Base-by-base conservation (phyloP, 1,140 invertebrate genomes). In the Arion vulgaris region DNA sequence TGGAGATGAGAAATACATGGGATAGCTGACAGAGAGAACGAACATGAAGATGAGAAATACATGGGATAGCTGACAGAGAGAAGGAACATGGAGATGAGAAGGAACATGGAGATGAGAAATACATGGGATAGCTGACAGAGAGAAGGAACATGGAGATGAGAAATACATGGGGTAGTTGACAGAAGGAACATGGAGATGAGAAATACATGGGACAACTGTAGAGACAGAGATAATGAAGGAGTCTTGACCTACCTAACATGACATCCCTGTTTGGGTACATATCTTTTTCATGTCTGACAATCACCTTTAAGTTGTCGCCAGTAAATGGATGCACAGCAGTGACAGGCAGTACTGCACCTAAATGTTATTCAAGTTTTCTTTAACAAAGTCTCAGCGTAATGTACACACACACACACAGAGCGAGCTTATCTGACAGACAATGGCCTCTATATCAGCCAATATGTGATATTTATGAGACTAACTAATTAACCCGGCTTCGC, bases 281-380 rank as follows among this genome's bases (percentile, higher is more conserved):
- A 74, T 93, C 89, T 34, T 95, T 89, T 83, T 94, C 89, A 85
- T 95, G 93, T 71, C 94, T 94, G 53, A 96, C 93, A 93, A 95
- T 94, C 84, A 98, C 91, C 45, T 95, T 96, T 71, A 98, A 88
- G 74, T 92, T 88, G 86, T 93, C 88, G 45, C 94, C 93, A 68
- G 94, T 96, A 76, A 98, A 94, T 39, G 96, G 96, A 94, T 98
- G 97, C 72, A 94, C 86, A 49, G 95, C 89, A 76, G 86, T 51
- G 26, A 91, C 36, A 0, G 83, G 85, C 39, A 95, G 88, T n/a
- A 81, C 80, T 36, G n/a, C 41, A 41, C 39, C 62, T 71, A 38
- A 19, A 51, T 45, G 39, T 15, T 34, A 4, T 17, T 36, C 9
- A 15, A n/a, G 13, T 34, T 23, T 36, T 11, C 69, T 72, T 72